Percentiles rank a stretch among this genome's conserved stretches.
phyloP scores from a whole-genome alignment of 2,113 vertebrate genomes.

The Marmota monax region DNA sequence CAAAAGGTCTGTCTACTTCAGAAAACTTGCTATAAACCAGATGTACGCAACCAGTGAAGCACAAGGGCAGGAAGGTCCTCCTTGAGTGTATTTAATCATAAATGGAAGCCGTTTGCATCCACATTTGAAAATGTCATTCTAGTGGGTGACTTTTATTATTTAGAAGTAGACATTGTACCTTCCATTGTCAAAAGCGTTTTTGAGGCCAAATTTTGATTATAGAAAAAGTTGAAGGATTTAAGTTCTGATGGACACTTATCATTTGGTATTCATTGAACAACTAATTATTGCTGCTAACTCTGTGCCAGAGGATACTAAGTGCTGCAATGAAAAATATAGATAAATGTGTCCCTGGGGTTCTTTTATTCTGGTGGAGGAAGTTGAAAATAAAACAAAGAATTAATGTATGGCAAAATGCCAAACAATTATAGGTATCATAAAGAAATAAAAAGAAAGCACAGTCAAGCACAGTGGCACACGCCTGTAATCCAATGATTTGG shows the following conservation, averaged over 20 bases:
- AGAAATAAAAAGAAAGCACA: not conserved
- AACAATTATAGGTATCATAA: not conserved
- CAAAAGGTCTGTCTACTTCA: constrained; percentile 67
- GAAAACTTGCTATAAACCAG: constrained; percentile 78
- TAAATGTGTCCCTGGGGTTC: not conserved
- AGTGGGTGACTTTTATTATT: constrained; percentile 54
- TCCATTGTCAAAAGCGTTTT: not conserved
- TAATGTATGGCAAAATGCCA: not conserved
- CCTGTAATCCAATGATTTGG: too few relatives aligned
- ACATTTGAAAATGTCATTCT: not conserved
- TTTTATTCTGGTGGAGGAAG: not conserved
- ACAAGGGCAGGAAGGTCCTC: constrained; percentile 62
- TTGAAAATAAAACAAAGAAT: not conserved
- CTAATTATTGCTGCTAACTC: not conserved
- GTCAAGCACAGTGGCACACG: too few relatives aligned
- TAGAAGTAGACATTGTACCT: constrained; percentile 17
- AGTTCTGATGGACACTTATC: too few relatives aligned
- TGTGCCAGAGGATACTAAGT: not conserved
- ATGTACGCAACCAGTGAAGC: constrained; percentile 70
- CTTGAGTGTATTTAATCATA: constrained; percentile 67
- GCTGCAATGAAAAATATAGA: rapidly evolving
- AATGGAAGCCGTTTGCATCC: constrained; percentile 56
- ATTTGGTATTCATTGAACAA: not conserved
- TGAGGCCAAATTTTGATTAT: not conserved
- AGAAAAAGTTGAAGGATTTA: not conserved